Conservation (phyloP, 2,888 invertebrate genomes). For the Diarsia mendica region DNA sequence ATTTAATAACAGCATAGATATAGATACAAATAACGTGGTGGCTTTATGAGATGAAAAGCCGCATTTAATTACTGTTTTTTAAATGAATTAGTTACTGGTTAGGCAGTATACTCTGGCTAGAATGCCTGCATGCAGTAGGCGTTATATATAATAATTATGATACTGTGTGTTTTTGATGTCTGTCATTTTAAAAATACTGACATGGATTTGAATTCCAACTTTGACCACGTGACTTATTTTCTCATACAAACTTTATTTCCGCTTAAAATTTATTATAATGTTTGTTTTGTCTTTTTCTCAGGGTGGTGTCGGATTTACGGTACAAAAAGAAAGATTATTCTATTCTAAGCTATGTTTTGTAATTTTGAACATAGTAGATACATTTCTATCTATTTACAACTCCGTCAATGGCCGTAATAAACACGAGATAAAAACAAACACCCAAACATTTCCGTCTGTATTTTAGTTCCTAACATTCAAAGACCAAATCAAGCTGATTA, state of each 20-base stretch:
- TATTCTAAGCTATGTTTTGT: background rate
- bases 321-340: too few relatives aligned
- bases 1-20: constrained; percentile 61
- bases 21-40: constrained; percentile 26
- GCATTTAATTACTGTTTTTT: background rate
- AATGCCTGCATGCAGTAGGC: too few relatives aligned
- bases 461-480: constrained; percentile 66
- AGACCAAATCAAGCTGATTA: constrained; percentile 80
- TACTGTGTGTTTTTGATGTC: background rate
- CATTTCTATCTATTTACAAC: background rate
- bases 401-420: constrained; percentile 14
- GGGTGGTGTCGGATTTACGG: background rate
- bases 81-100: too few relatives aligned
- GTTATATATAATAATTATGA: background rate
- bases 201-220: background rate
- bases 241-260: background rate
- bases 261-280: background rate
- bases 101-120: too few relatives aligned
- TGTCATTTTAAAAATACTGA: background rate
- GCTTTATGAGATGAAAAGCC: background rate
- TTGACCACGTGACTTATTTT: background rate
- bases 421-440: constrained; percentile 43
- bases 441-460: constrained; percentile 39
- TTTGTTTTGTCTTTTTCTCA: background rate
- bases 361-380: background rate